Evolutionary conservation across 2,888 invertebrate species (phyloP).

Genomic region (Agrotis exclamationis): DNA sequence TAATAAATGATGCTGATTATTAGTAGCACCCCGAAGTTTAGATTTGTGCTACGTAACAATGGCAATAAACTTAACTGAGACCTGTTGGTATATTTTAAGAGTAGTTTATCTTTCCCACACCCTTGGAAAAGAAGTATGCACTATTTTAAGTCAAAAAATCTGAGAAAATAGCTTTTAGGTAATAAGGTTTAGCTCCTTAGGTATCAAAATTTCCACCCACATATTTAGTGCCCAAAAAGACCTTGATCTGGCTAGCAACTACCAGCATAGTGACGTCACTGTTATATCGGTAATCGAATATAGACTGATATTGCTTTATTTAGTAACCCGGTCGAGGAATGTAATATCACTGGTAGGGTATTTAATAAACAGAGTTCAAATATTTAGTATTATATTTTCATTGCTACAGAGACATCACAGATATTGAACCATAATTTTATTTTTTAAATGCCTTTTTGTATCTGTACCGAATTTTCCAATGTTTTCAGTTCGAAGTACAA

Average conservation of each 20-base stretch:
- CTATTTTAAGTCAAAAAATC: too few species aligned
- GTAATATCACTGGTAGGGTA: constrained; percentile 17
- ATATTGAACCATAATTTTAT: background rate
- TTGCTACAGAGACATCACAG: background rate
- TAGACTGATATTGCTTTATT: constrained; percentile 16
- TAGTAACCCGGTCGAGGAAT: background rate
- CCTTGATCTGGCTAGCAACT: background rate
- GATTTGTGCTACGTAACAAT: too few species aligned
- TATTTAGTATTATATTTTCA: constrained; percentile 16
- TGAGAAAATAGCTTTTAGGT: too few species aligned
- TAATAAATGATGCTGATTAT: too few species aligned
- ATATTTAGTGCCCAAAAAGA: too few species aligned
- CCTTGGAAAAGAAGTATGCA: too few species aligned
- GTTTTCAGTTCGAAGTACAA: background rate
- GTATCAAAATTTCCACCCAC: too few species aligned
- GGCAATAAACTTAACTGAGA: too few species aligned
- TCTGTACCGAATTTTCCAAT: background rate
- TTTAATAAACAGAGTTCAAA: constrained; percentile 20
- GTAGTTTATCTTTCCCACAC: too few species aligned
- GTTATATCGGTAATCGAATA: background rate
- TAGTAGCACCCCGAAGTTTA: too few species aligned
- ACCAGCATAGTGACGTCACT: background rate
- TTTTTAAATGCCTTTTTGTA: background rate
- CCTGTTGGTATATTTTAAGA: too few species aligned
- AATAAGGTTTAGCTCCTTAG: too few species aligned